Evolutionary conservation across 2,888 invertebrate genomes (phyloP), one percentile per base, ranked within the genome.

Genomic region (Allygus modestus): DNA sequence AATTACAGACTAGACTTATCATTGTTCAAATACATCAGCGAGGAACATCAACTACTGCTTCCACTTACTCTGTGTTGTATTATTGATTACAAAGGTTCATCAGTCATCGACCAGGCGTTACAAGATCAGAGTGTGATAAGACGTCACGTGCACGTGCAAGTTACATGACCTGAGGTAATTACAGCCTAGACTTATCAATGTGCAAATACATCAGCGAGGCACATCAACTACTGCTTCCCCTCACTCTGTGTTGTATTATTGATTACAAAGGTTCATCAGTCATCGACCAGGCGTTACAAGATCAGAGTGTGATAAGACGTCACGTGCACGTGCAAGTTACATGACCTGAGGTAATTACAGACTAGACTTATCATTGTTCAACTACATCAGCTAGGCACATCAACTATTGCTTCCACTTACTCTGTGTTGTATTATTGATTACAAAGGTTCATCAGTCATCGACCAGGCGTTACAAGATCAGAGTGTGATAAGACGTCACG

Each of bases 141-240:
- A 58, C 58, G 58, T 58, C 23, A 12, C 58, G 58, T 58, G 58
- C 20, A 23, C 23, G 58, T 58, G 58, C 58, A 23, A 58, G 58
- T 58, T n/a, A 15, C 65, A 7, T 65, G 65, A 11, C 17, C 65
- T 15, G 11, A 28, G 65, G 65, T 65, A 65, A 28, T 31, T 65
- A 65, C 65, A n/a, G n/a, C n/a, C n/a, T n/a, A n/a, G n/a, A 4
- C 65, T 28, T 65, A 65, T 65, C 65, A 65, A 28, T 65, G 65
- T 65, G 31, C 12, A 65, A 65, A 65, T 65, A 65, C 65, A 28
- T 65, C 65, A 65, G 28, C 0, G 15, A 65, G 65, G 20, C 65
- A 65, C 65, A 58, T 31, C 65, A 46, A 46, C 17, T 12, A 15
- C 17, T 15, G 17, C 46, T 12, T 46, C 17, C 17, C 17, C 46